phyloP scores from a whole-genome alignment of 92 coral and sea anemone species.

The Anthopleura xanthogrammica region DNA sequence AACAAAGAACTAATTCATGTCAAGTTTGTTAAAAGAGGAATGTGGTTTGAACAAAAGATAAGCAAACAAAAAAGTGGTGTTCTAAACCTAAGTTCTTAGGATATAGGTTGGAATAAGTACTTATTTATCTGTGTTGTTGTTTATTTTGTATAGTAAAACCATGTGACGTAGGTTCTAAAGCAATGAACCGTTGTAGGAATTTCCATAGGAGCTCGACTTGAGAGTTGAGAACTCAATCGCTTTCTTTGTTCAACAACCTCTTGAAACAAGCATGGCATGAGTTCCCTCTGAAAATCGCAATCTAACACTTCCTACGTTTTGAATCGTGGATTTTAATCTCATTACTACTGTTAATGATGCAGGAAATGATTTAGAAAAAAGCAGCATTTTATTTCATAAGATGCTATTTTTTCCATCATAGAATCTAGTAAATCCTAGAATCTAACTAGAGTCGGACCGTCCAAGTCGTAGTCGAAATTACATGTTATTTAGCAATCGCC shows the following conservation, averaged over 20 bases:
- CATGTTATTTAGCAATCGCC: no score
- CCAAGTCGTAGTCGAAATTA: no score
- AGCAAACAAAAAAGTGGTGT: neutral
- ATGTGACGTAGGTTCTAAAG: neutral
- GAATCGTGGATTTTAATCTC: no score
- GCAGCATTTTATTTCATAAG: no score
- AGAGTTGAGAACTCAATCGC: neutral
- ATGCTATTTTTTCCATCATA: no score
- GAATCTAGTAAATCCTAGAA: no score
- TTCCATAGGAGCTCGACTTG: neutral
- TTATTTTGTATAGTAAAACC: neutral
- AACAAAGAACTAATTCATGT: conserved; percentile 1
- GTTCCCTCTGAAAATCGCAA: no score
- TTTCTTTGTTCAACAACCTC: neutral
- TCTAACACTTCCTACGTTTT: no score
- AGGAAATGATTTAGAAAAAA: no score
- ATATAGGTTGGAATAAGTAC: neutral
- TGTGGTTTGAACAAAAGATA: neutral
- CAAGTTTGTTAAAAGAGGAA: neutral
- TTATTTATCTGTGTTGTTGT: neutral
- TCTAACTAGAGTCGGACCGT: no score
- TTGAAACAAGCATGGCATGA: no score
- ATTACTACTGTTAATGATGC: no score
- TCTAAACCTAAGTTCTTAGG: neutral
- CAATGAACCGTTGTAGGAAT: neutral